Conservation (phyloP, 1,140 invertebrate species). For the Neelides sp. region DNA sequence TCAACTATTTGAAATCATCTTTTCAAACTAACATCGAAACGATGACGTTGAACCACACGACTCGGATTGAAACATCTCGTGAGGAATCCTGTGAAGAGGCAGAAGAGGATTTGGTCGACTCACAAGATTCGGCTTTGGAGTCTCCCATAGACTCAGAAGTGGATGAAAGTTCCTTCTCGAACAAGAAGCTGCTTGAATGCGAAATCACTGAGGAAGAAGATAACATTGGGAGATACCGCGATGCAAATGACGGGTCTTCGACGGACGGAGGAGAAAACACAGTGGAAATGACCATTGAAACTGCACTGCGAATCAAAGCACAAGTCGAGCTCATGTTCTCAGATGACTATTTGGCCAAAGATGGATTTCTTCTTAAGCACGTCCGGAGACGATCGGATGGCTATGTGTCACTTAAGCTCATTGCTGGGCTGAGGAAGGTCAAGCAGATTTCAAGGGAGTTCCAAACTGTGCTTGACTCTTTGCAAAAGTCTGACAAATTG, state of each 20-base stretch:
- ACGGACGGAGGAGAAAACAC: not conserved
- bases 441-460: slow-evolving; percentile 86
- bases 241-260: not conserved
- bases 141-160: too few species aligned
- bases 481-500: slow-evolving; percentile 57
- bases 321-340: slow-evolving; percentile 91
- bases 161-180: too few species aligned
- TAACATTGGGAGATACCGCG: not conserved
- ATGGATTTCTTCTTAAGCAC: slow-evolving; percentile 87
- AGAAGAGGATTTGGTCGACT: too few species aligned
- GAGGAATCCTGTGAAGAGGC: too few species aligned
- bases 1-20: too few species aligned
- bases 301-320: slow-evolving; percentile 59
- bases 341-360: slow-evolving; percentile 84
- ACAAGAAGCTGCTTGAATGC: too few species aligned
- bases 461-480: slow-evolving; percentile 44
- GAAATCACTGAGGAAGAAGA: slow-evolving; percentile 3
- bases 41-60: too few species aligned
- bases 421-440: slow-evolving; percentile 84
- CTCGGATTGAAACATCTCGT: too few species aligned
- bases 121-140: too few species aligned
- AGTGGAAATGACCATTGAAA: slow-evolving; percentile 36
- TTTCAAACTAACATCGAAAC: too few species aligned
- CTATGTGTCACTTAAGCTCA: slow-evolving; percentile 83
- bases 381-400: slow-evolving; percentile 87